Base-by-base conservation (phyloP, 2,888 invertebrate species). In the Diloba caeruleocephala region DNA sequence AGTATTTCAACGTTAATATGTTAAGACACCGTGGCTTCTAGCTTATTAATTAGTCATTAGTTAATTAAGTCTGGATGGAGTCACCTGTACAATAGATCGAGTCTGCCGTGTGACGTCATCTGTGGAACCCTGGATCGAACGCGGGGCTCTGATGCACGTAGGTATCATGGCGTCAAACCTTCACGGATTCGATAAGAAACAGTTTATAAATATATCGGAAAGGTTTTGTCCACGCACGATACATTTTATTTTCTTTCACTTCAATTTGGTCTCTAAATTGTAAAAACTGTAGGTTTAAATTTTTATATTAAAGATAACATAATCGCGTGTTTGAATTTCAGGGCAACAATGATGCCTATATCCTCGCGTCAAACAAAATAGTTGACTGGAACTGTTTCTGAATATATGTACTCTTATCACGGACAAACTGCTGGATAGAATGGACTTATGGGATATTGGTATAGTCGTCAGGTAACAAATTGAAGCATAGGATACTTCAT, bases 31-130 rank as follows among this genome's bases (percentile, higher is more conserved):
- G 37, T 31, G 17, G 45, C 23, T 51, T 41, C 41, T 12, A 33
- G 31, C 38, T 62, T n/a, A n/a, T n/a, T n/a, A 62, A 50, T 68
- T 61, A 64, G 59, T 69, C 57, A 56, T 67, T 52, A 50, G 51
- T 57, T 56, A 58, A 51, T 61, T 38, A 54, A 61, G 43, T 34
- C 36, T 51, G 38, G 32, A 26, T 29, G 21, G 1, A 45, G 10
- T 81, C 87, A 95, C 96, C 96, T 96, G 96, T 78, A 95, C 95
- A 84, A 95, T 96, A 81, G 95, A 96, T 81, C 94, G 95, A 60
- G 95, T 95, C 87, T 95, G 95, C 57, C 95, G 89, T 42, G 94
- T 95, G 87, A 97, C 95, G 88, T 97, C 97, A 89, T 97, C 97
- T 64, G 95, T 95, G 70, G 97, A 96, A 76, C 96, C 96, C 88